These are phyloP conservation scores for Diarsia rubi DNA, from an alignment of 2,888 invertebrate species.

Conservation along the genomic window DNA sequence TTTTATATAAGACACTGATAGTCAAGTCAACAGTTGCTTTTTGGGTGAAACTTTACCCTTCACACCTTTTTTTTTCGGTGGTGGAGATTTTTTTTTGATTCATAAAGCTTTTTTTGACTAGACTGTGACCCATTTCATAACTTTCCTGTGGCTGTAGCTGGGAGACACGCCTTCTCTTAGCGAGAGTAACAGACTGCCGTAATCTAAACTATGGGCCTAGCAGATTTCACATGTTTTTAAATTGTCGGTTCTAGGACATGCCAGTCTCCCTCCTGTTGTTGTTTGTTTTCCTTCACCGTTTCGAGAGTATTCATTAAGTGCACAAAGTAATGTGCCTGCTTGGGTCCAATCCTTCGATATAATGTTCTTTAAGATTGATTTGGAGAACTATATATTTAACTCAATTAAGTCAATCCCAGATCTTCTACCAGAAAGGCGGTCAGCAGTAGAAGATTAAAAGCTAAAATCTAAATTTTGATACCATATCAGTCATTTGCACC, in stretches of 20 bases:
- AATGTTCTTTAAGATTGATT: neutral
- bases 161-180: neutral
- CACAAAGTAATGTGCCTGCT: neutral
- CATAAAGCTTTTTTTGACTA: no score
- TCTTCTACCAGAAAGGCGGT: neutral
- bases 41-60: no score
- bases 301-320: neutral
- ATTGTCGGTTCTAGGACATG: no score
- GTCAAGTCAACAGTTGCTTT: neutral
- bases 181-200: neutral
- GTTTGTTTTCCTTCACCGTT: neutral
- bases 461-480: neutral
- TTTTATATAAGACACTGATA: neutral
- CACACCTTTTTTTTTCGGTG: no score
- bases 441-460: neutral
- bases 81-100: no score
- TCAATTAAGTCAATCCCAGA: neutral
- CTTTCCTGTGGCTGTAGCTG: no score
- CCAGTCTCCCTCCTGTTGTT: no score
- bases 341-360: neutral
- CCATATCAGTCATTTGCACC: conserved; percentile 1
- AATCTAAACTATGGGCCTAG: neutral
- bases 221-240: neutral
- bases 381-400: neutral
- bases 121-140: no score